Percentiles rank a stretch among this genome's conserved stretches.
These are phyloP conservation scores for Agriopis aurantiaria DNA, from an alignment of 2,888 invertebrate genomes.

Conservation along the genomic window DNA sequence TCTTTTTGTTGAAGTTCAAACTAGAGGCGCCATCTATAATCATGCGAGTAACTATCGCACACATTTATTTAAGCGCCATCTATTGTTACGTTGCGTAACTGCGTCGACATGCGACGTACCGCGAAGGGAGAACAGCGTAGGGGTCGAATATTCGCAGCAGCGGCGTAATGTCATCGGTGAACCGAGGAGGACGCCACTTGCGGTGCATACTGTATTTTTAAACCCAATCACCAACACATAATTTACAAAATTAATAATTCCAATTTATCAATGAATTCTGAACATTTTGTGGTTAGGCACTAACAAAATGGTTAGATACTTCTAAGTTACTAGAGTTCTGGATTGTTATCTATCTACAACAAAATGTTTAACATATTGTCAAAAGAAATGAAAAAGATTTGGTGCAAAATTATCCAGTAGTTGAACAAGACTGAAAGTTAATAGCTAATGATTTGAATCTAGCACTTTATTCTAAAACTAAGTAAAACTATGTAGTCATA, in stretches of 20 bases:
- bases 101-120: constrained; percentile 81
- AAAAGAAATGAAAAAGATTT: constrained; percentile 31
- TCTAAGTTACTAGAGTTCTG: constrained; percentile 45
- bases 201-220: constrained; percentile 89
- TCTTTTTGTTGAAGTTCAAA: constrained; percentile 21
- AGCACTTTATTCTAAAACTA: constrained; percentile 10
- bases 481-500: neutral
- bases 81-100: constrained; percentile 59
- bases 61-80: constrained; percentile 77
- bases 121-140: constrained; percentile 85
- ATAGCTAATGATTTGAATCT: constrained; percentile 39
- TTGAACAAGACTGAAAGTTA: constrained; percentile 41
- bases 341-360: constrained; percentile 55
- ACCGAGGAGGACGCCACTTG: constrained; percentile 94
- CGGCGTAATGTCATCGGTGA: constrained; percentile 92
- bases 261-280: constrained; percentile 36
- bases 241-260: constrained; percentile 47
- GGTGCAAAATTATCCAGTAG: constrained; percentile 45
- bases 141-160: constrained; percentile 92
- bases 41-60: constrained; percentile 66
- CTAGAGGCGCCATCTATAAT: constrained; percentile 71
- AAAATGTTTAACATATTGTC: constrained; percentile 45
- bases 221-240: constrained; percentile 65
- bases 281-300: constrained; percentile 51
- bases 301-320: constrained; percentile 56